These are phyloP conservation scores for Volucella zonaria DNA, from an alignment of 2,888 invertebrate genomes.

Conservation along the genomic window DNA sequence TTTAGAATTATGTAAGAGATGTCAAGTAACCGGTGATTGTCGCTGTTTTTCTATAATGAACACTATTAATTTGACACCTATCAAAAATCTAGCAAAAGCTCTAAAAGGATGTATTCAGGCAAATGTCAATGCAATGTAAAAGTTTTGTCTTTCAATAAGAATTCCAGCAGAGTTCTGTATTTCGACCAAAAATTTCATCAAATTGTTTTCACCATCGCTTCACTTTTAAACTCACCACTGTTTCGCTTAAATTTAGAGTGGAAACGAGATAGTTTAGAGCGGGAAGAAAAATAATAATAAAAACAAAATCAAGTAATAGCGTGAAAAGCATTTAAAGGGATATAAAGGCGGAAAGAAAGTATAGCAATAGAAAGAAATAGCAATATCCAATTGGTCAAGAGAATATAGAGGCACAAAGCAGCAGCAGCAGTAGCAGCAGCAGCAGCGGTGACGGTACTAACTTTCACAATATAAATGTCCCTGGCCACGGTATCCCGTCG, in stretches of 20 bases:
- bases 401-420: not conserved
- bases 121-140: too few species aligned
- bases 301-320: conserved; percentile 44
- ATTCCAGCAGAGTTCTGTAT: too few species aligned
- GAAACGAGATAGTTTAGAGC: not conserved
- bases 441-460: conserved; percentile 82
- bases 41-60: too few species aligned
- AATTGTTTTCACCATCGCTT: not conserved
- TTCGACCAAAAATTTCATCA: not conserved
- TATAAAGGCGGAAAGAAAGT: conserved; percentile 40
- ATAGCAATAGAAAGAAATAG: not conserved
- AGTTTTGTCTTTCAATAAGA: too few species aligned
- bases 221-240: conserved; percentile 33
- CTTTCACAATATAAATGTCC: conserved; percentile 90
- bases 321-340: conserved; percentile 60
- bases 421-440: conserved; percentile 37
- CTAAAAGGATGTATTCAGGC: too few species aligned
- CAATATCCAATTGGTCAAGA: not conserved
- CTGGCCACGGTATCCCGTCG: conserved; percentile 89
- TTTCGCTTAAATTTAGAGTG: not conserved
- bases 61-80: too few species aligned
- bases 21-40: too few species aligned
- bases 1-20: too few species aligned
- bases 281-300: conserved; percentile 38
- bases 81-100: too few species aligned